A percentile compares a stretch with the other conserved stretches of the same genome.
Evolutionary conservation across 2,888 invertebrate species (phyloP).

Genomic region (Furcula furcula): DNA sequence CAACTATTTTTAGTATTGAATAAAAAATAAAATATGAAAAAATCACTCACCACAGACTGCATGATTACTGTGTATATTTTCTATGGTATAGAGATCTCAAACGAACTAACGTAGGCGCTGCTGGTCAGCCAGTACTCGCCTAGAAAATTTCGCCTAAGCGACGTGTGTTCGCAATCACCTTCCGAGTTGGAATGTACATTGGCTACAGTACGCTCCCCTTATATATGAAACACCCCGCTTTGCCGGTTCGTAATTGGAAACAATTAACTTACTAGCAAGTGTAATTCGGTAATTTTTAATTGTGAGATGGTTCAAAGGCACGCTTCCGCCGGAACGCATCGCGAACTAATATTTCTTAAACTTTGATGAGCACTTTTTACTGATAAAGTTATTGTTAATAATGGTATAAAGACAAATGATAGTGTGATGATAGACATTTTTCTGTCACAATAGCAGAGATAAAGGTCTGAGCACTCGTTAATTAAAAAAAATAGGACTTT

Average conservation of each 20-base stretch:
- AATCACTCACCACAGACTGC: slow-evolving; percentile 76
- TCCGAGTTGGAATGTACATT: slow-evolving; percentile 69
- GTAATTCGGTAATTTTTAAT: slow-evolving; percentile 71
- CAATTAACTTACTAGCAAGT: slow-evolving; percentile 74
- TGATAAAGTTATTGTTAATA: background rate
- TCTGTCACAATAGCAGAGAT: slow-evolving; percentile 39
- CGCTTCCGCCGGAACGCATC: slow-evolving; percentile 46
- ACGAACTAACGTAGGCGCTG: slow-evolving; percentile 79
- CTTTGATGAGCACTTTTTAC: background rate
- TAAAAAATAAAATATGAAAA: slow-evolving; percentile 15
- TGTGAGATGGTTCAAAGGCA: slow-evolving; percentile 63
- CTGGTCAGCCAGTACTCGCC: slow-evolving; percentile 76
- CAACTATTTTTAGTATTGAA: too few species aligned
- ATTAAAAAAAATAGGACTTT: slow-evolving; percentile 35
- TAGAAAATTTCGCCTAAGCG: slow-evolving; percentile 78
- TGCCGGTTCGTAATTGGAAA: slow-evolving; percentile 70
- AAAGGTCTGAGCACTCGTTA: slow-evolving; percentile 37
- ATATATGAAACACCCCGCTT: slow-evolving; percentile 75
- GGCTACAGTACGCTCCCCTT: slow-evolving; percentile 58
- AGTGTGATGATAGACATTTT: too few species aligned
- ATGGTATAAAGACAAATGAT: background rate
- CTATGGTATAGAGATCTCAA: slow-evolving; percentile 75
- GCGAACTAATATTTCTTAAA: background rate
- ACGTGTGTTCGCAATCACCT: slow-evolving; percentile 66
- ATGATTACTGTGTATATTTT: slow-evolving; percentile 70